Evolutionary conservation across 1,140 invertebrate species (phyloP).

Genomic region (Aphelinus atriplicis): DNA sequence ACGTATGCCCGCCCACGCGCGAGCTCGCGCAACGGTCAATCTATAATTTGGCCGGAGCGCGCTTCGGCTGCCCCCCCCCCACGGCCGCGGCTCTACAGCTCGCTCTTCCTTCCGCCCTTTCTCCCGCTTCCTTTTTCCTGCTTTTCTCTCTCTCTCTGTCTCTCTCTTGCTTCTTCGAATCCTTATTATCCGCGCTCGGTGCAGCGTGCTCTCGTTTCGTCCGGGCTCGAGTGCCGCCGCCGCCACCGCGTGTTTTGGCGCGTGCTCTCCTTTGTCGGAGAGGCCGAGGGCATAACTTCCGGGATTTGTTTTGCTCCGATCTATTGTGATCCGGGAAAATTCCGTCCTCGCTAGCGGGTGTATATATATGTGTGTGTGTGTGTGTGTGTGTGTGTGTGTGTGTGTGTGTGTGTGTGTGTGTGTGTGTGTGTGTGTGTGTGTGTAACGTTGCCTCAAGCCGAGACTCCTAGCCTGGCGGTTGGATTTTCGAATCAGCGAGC

Average conservation of each 20-base stretch:
- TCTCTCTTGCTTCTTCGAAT: not conserved
- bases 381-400: too few relatives aligned
- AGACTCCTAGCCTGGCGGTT: too few relatives aligned
- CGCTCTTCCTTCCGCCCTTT: conserved; percentile 2
- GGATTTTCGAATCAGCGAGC: too few relatives aligned
- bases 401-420: too few relatives aligned
- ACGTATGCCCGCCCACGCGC: too few relatives aligned
- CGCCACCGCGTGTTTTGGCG: too few relatives aligned
- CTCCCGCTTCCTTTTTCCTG: conserved; percentile 1
- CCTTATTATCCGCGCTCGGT: conserved; percentile 13
- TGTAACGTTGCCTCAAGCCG: too few relatives aligned
- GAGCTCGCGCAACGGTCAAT: conserved; percentile 17
- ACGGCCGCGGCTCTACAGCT: not conserved
- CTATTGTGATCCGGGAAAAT: not conserved
- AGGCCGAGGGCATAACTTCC: not conserved
- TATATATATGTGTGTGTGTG: too few relatives aligned
- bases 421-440: too few relatives aligned
- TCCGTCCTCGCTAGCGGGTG: too few relatives aligned
- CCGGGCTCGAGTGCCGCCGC: too few relatives aligned
- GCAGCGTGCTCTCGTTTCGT: too few relatives aligned
- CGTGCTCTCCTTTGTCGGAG: not conserved
- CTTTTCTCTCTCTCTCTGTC: not conserved
- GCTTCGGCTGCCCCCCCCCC: not conserved
- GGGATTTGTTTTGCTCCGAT: not conserved
- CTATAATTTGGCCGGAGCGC: conserved; percentile 30